Percentiles rank a stretch among this genome's conserved stretches.
Evolutionary conservation across 2,888 invertebrate species (phyloP).

Genomic region (Arctia plantaginis): DNA sequence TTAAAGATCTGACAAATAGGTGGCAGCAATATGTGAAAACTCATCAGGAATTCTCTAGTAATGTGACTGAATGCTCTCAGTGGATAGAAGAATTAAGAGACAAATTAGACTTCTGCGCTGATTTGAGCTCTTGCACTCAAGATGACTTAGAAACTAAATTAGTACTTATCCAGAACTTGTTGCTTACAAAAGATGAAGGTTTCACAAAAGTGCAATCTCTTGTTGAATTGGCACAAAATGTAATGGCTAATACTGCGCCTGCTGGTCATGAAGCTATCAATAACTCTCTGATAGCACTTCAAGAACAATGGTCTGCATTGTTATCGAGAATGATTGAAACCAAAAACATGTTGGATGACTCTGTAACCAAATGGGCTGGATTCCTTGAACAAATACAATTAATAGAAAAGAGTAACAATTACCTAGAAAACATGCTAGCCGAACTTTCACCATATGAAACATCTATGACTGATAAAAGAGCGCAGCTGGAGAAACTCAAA

Average conservation of each 20-base stretch:
- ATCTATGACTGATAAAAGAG: slow-evolving; percentile 94
- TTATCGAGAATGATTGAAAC: slow-evolving; percentile 96
- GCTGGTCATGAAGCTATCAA: slow-evolving; percentile 95
- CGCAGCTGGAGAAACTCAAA: slow-evolving; percentile 94
- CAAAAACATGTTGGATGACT: slow-evolving; percentile 94
- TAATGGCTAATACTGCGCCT: slow-evolving; percentile 96
- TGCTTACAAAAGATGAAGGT: slow-evolving; percentile 97
- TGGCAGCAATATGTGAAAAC: slow-evolving; percentile 97
- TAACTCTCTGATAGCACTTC: slow-evolving; percentile 92
- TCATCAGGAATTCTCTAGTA: slow-evolving; percentile 95
- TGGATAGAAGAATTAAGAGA: slow-evolving; percentile 94
- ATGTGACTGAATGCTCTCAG: slow-evolving; percentile 91
- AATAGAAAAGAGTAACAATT: slow-evolving; percentile 92
- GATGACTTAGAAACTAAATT: slow-evolving; percentile 95
- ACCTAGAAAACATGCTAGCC: slow-evolving; percentile 90
- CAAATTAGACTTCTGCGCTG: slow-evolving; percentile 95
- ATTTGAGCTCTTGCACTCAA: slow-evolving; percentile 92
- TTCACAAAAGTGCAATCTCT: slow-evolving; percentile 94
- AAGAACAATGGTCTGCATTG: slow-evolving; percentile 96
- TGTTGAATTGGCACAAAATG: slow-evolving; percentile 96
- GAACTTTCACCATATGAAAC: slow-evolving; percentile 92
- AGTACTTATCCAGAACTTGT: slow-evolving; percentile 93
- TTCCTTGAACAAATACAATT: slow-evolving; percentile 95
- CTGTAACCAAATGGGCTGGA: slow-evolving; percentile 96
- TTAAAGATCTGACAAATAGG: slow-evolving; percentile 95